Conservation (phyloP, 2,888 invertebrate species). For the Entomobrya multifasciata region DNA sequence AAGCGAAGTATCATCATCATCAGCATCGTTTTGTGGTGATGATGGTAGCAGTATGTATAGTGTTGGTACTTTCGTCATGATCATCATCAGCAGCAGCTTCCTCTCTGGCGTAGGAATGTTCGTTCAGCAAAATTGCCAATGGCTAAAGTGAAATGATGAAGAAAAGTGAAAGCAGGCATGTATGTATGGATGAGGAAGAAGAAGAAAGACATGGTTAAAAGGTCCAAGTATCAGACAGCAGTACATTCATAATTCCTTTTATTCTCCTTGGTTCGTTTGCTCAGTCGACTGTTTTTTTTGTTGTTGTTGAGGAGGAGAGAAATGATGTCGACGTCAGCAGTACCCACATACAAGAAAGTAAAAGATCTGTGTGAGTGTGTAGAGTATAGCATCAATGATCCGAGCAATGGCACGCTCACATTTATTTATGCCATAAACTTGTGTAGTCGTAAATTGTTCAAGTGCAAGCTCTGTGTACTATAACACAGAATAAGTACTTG, state of each 20-base stretch:
- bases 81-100: too few relatives aligned
- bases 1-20: constrained; percentile 45
- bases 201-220: constrained; percentile 43
- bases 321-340: constrained; percentile 72
- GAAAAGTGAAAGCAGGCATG: constrained; percentile 39
- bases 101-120: constrained; percentile 33
- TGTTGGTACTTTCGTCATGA: not conserved
- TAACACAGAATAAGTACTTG: not conserved
- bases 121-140: constrained; percentile 56
- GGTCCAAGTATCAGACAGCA: constrained; percentile 55
- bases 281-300: constrained; percentile 70
- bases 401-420: constrained; percentile 71
- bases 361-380: constrained; percentile 23
- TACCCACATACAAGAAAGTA: constrained; percentile 16
- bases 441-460: constrained; percentile 68
- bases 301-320: constrained; percentile 52
- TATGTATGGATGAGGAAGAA: not conserved
- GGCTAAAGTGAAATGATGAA: constrained; percentile 62
- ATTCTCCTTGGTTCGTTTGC: constrained; percentile 63
- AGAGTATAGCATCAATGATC: constrained; percentile 70
- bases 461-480: constrained; percentile 53
- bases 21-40: not conserved
- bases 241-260: constrained; percentile 56
- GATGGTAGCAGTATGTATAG: not conserved
- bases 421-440: constrained; percentile 72